Evolutionary conservation across 2,113 vertebrate genomes (phyloP).

Genomic region (Campylorhamphus procurvoides): DNA sequence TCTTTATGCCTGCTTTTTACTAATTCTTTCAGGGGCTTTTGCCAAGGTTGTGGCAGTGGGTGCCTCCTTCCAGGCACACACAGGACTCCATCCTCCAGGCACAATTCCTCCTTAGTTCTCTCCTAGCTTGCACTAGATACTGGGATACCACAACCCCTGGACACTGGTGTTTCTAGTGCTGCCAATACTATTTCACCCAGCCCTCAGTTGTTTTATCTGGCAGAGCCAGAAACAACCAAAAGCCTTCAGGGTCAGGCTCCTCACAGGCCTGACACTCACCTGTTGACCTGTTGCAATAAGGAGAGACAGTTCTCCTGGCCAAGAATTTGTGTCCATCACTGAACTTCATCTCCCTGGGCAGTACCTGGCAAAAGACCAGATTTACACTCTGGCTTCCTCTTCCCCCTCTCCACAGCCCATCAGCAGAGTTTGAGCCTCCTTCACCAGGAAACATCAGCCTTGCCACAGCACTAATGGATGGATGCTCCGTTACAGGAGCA

Average conservation of each 20-base stretch:
- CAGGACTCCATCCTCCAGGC: not conserved
- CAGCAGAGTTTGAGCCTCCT: not conserved
- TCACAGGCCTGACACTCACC: not conserved
- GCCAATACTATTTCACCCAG: not conserved
- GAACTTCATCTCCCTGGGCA: not conserved
- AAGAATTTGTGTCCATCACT: not conserved
- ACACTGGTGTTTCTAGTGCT: not conserved
- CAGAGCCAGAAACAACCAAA: not conserved
- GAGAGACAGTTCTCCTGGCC: not conserved
- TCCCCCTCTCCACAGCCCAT: not conserved
- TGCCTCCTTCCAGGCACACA: not conserved
- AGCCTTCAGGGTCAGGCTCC: not conserved
- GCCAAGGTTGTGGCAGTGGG: not conserved
- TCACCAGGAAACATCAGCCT: not conserved
- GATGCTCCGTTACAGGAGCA: not conserved
- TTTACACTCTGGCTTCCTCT: not conserved
- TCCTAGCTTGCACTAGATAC: not conserved
- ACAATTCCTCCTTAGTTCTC: not conserved
- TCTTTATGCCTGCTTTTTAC: not conserved
- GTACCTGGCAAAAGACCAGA: not conserved
- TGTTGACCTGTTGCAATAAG: not conserved
- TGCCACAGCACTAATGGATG: not conserved
- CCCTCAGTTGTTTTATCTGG: not conserved
- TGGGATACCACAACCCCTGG: not conserved
- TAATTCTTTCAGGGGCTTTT: not conserved